phyloP scores from a whole-genome alignment of 2,113 vertebrate species.

The Tachysurus fulvidraco region DNA sequence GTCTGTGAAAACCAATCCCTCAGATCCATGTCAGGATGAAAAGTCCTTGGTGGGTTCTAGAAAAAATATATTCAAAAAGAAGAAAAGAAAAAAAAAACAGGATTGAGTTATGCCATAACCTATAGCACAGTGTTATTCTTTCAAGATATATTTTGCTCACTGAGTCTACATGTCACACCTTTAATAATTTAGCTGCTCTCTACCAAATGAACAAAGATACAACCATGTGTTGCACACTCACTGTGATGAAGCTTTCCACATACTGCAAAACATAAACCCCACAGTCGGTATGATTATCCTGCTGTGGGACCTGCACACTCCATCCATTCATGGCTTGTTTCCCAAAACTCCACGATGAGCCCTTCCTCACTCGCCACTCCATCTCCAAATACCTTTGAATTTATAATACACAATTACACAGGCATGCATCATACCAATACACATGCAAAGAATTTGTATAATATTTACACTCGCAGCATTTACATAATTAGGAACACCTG shows the following conservation, averaged over 20 bases:
- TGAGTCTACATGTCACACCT: not conserved
- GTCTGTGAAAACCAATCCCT: slow-evolving; percentile 83
- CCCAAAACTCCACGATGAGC: slow-evolving; percentile 81
- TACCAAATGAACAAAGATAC: not conserved
- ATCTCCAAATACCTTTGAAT: slow-evolving; percentile 81
- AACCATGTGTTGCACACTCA: slow-evolving; percentile 44
- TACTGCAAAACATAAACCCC: slow-evolving; percentile 86
- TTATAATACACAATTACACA: not conserved
- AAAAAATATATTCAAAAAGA: slow-evolving; percentile 11
- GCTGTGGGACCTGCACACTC: slow-evolving; percentile 84
- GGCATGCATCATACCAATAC: not conserved
- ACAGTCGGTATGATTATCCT: slow-evolving; percentile 88
- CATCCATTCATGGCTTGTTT: slow-evolving; percentile 85
- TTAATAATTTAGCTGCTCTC: not conserved
- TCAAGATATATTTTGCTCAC: not conserved
- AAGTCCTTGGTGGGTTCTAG: slow-evolving; percentile 80
- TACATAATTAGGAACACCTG: not conserved
- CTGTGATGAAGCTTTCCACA: slow-evolving; percentile 89
- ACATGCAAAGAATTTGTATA: not conserved
- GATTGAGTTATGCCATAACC: not conserved
- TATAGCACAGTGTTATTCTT: not conserved
- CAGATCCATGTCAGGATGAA: slow-evolving; percentile 83
- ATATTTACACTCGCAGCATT: not conserved
- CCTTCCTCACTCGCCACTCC: slow-evolving; percentile 86
- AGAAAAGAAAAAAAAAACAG: not conserved